These are phyloP conservation scores for Papilio xuthus DNA, from an alignment of 1,140 invertebrate genomes.

Conservation along the genomic window DNA sequence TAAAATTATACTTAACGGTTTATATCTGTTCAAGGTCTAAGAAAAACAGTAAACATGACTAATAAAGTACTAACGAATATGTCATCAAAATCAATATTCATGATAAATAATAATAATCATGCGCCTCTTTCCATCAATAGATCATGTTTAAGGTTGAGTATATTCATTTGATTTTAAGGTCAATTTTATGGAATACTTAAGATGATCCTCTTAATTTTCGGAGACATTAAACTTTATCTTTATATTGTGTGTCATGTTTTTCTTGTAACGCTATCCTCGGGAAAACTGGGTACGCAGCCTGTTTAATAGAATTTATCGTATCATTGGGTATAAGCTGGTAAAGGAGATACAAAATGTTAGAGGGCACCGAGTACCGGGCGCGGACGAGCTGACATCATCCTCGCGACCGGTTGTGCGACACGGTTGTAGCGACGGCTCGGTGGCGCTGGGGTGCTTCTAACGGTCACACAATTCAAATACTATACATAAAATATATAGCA, in stretches of 20 bases:
- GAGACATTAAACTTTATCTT: no score
- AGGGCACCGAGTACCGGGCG: neutral
- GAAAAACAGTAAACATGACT: neutral
- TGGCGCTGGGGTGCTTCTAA: conserved; percentile 2
- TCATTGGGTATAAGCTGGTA: neutral
- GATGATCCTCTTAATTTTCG: no score
- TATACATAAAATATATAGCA: no score
- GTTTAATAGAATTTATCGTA: neutral
- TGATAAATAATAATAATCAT: neutral
- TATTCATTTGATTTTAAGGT: no score
- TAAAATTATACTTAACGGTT: neutral
- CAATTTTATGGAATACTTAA: no score
- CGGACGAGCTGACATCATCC: conserved; percentile 10
- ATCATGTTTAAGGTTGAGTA: neutral
- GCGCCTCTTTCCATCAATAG: neutral
- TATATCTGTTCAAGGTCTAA: conserved; percentile 6
- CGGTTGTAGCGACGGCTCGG: neutral
- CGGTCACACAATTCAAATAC: neutral
- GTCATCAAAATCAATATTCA: conserved; percentile 5
- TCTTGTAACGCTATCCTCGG: no score
- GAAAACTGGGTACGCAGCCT: no score
- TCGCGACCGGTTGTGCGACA: neutral
- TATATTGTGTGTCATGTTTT: no score
- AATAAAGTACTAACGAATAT: neutral
- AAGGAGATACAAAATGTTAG: neutral